Evolutionary conservation across 2,113 vertebrate genomes (phyloP).

Genomic region (Galeopterus variegatus): DNA sequence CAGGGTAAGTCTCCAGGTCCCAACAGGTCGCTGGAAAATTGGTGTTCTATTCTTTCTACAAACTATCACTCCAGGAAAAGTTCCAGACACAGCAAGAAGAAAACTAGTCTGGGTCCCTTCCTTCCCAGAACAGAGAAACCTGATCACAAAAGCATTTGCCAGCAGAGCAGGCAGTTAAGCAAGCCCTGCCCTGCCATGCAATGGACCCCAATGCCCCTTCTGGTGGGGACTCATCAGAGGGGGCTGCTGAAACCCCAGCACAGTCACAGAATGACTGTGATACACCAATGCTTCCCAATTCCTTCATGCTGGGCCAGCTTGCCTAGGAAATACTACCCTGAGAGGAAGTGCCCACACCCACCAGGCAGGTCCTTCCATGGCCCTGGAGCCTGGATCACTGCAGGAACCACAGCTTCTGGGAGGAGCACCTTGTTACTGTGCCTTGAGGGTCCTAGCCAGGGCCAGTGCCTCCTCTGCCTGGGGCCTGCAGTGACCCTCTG

Average conservation of each 20-base stretch:
- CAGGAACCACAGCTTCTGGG: neutral
- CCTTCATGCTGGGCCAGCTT: too few species aligned
- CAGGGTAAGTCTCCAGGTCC: too few species aligned
- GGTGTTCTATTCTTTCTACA: too few species aligned
- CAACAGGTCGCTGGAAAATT: neutral
- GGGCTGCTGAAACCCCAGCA: conserved; percentile 72
- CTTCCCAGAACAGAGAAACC: conserved; percentile 76
- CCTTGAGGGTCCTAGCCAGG: neutral
- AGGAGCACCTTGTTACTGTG: neutral
- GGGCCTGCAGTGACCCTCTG: neutral
- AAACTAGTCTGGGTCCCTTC: conserved; percentile 68
- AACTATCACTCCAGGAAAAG: too few species aligned
- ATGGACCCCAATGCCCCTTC: conserved; percentile 84
- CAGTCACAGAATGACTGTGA: too few species aligned
- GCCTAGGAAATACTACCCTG: too few species aligned
- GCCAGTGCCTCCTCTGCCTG: neutral
- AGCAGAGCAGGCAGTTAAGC: conserved; percentile 78
- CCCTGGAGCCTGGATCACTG: neutral
- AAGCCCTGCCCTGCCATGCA: conserved; percentile 80
- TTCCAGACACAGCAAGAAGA: conserved; percentile 65
- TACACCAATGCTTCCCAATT: too few species aligned
- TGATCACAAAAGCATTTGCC: conserved; percentile 73
- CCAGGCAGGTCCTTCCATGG: too few species aligned
- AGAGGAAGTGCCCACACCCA: too few species aligned
- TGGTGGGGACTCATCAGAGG: conserved; percentile 82